Evolutionary conservation across 2,797 vertebrate species (phyloP).

Genomic region (Limnodromus scolopaceus): DNA sequence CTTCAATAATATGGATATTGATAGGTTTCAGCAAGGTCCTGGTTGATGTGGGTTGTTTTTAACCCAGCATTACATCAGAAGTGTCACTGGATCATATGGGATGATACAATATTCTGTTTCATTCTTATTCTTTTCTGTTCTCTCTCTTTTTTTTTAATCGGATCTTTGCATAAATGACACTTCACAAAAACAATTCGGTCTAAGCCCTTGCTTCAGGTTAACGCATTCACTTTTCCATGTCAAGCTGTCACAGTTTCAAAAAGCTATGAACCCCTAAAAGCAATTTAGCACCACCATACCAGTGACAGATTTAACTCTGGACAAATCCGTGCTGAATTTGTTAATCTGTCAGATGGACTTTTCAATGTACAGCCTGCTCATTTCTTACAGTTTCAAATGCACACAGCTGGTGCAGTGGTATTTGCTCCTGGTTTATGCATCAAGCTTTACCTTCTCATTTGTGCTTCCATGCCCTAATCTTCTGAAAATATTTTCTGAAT

Average conservation of each 20-base stretch:
- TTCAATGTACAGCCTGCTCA: neutral
- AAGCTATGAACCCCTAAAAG: constrained; percentile 26
- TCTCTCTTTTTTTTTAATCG: neutral
- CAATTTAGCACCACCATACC: neutral
- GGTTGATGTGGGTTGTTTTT: neutral
- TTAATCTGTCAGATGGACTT: constrained; percentile 49
- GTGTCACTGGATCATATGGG: neutral
- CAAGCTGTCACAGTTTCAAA: neutral
- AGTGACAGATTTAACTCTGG: constrained; percentile 29
- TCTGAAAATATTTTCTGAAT: constrained; percentile 16
- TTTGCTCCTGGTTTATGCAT: neutral
- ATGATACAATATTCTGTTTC: neutral
- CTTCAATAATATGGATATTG: neutral
- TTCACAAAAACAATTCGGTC: neutral
- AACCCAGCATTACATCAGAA: neutral
- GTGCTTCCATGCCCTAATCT: neutral
- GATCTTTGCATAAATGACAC: neutral
- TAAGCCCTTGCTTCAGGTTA: constrained; percentile 11
- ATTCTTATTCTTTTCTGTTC: neutral
- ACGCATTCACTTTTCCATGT: neutral
- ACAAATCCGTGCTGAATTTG: constrained; percentile 43
- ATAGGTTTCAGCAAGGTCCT: neutral
- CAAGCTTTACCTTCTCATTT: constrained; percentile 11
- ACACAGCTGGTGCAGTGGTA: neutral
- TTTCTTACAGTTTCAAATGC: neutral